Base-by-base conservation (phyloP, 2,888 invertebrate genomes). In the Xestia c-nigrum region DNA sequence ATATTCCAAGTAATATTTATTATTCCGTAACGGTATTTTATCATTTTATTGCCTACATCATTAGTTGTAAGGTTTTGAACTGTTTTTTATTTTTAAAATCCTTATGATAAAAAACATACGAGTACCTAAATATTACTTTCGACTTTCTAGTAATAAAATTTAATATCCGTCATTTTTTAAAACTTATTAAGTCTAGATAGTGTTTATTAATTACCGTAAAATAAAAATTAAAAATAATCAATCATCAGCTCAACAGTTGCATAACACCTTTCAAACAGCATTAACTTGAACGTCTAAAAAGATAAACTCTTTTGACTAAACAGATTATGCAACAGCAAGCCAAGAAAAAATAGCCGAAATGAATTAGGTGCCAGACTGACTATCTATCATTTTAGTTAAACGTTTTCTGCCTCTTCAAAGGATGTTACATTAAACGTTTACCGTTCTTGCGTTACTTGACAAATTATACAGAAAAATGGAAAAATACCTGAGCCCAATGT, bases 231-330 rank as follows among this genome's bases (percentile, higher is more conserved):
- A 40, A 7, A 86, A 61, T 74, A 74, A 74, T 85, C 59, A 76
- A 82, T 79, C 66, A 79, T 68, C 43, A 72, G 55, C 14, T n/a
- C 59, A 24, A 64, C n/a, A 46, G 73, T 87, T 85, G 52, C 83
- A 46, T 81, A 87, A 87, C 31, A n/a, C 79, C 82, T 87, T 83
- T 86, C 83, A 74, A 85, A 80, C 16, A 67, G 40, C 57, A 72
- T 81, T 76, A 72, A 81, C 72, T 68, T 65, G 21, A 79, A 65
- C 21, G 59, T 66, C 40, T 79, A 55, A 79, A 73, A 85, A 75
- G 38, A 81, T 76, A 64, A 65, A 50, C 52, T 69, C 31, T 72
- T 77, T 75, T 59, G 43, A 59, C 72, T 69, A 78, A 76, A 77
- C 50, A 67, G 68, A 64, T 85, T 86, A 85, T 74, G 82, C 74